Evolutionary conservation across 2,888 invertebrate genomes (phyloP), one percentile per base, ranked within the genome.

Genomic region (Metellina segmentata): DNA sequence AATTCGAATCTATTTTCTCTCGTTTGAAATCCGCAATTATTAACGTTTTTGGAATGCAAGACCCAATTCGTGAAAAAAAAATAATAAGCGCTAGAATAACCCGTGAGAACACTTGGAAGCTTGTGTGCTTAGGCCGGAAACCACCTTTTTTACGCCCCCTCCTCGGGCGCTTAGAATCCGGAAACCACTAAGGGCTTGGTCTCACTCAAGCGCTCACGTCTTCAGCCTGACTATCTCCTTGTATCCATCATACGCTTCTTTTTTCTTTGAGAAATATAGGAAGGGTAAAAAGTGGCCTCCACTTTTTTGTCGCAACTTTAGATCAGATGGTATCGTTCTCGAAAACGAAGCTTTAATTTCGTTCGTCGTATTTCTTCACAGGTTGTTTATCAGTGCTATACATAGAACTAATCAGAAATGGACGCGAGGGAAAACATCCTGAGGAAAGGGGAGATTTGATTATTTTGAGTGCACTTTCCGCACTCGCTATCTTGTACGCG

Each of bases 101-200:
- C 71, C 82, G 72, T 82, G 82, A 72, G 82, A 82, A 82, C 82
- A 49, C 72, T 61, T 11, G 70, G 48, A 51, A 79, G 78, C 75
- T 48, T 16, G 75, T 75, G 48, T 77, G 77, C 77, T 13, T 51
- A 87, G 87, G 87, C 79, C 79, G 79, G 87, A 79, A 87, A 72
- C 78, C 79, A 78, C 78, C 87, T 79, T 87, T 74, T 71, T 71
- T 20, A 77, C 79, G 78, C 87, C 79, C 79, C 87, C 87, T 69
- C 87, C 53, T 48, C 52, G 20, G 70, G 61, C 53, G 49, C 61
- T 61, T 53, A n/a, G 49, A 52, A 61, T 61, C 61, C 87, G 87
- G 87, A 87, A 87, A 87, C 87, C 75, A 75, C 75, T 61, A 75
- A 75, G 61, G 74, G 85, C 75, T 74, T 74, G 78, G 69, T 78